Conservation (phyloP, 2,797 vertebrate species). For the Rhynchonycteris naso region DNA sequence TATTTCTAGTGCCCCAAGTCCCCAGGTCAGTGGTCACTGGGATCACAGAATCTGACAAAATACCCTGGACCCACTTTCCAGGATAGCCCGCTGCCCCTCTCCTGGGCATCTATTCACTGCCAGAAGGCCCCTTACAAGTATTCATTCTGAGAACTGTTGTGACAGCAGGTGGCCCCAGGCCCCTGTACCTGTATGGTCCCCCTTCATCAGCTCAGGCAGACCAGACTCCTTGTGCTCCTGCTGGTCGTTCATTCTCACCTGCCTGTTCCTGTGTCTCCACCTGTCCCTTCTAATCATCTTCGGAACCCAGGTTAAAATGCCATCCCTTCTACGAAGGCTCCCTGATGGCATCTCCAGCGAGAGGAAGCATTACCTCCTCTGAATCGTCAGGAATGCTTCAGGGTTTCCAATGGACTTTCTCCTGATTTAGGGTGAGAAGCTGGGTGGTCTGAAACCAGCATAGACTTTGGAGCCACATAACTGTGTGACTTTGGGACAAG, state of each 20-base stretch:
- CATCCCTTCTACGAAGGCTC: background rate
- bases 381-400: background rate
- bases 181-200: too few species aligned
- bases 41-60: background rate
- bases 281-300: background rate
- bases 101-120: background rate
- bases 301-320: background rate
- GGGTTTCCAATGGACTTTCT: background rate
- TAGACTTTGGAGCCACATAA: background rate
- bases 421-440: background rate
- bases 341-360: background rate
- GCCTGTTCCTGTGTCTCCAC: background rate
- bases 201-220: background rate
- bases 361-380: background rate
- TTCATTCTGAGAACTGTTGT: background rate
- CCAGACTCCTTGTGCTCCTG: background rate
- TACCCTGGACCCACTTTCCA: background rate
- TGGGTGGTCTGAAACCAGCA: background rate
- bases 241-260: background rate
- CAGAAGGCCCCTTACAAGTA: background rate
- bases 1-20: background rate
- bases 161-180: background rate
- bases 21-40: background rate
- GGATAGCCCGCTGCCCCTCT: background rate
- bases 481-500: background rate